Conservation (phyloP, 2,888 invertebrate species). For the Drosophila picticornis region DNA sequence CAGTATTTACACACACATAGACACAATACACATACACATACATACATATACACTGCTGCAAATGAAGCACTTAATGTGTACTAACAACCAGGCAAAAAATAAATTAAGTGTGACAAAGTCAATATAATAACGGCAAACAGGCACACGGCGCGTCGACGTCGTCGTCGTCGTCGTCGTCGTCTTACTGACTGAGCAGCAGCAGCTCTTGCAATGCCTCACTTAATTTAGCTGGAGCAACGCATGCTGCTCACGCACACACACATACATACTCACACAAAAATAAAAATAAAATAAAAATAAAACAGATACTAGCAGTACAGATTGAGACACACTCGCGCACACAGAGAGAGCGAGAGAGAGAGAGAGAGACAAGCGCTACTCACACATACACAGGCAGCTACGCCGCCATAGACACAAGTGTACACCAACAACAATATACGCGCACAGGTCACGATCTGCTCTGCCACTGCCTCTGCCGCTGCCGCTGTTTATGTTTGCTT, state of each 20-base stretch:
- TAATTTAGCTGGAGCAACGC: slow-evolving; percentile 69
- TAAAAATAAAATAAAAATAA: slow-evolving; percentile 36
- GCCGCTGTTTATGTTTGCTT: slow-evolving; percentile 3
- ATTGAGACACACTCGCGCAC: slow-evolving; percentile 18
- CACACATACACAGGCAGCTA: slow-evolving; percentile 19
- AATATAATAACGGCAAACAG: slow-evolving; percentile 39
- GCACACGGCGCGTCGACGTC: slow-evolving; percentile 38
- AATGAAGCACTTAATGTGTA: slow-evolving; percentile 49
- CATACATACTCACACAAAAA: slow-evolving; percentile 20
- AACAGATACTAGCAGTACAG: slow-evolving; percentile 37
- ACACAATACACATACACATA: neutral
- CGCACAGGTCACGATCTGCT: slow-evolving; percentile 61
- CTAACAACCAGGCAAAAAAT: slow-evolving; percentile 44
- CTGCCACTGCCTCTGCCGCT: slow-evolving; percentile 16
- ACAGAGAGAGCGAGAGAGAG: slow-evolving; percentile 1
- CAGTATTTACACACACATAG: neutral
- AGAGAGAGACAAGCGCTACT: neutral
- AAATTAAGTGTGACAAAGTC: slow-evolving; percentile 57
- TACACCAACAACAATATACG: slow-evolving; percentile 19
- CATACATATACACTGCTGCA: neutral
- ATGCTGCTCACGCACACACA: slow-evolving; percentile 41
- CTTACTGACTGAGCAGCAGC: slow-evolving; percentile 67
- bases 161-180: slow-evolving; percentile 35
- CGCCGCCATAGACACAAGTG: slow-evolving; percentile 49
- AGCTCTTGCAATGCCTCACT: slow-evolving; percentile 64